phyloP scores from a whole-genome alignment of 2,888 invertebrate genomes.

The Thysanoteuthis rhombus region DNA sequence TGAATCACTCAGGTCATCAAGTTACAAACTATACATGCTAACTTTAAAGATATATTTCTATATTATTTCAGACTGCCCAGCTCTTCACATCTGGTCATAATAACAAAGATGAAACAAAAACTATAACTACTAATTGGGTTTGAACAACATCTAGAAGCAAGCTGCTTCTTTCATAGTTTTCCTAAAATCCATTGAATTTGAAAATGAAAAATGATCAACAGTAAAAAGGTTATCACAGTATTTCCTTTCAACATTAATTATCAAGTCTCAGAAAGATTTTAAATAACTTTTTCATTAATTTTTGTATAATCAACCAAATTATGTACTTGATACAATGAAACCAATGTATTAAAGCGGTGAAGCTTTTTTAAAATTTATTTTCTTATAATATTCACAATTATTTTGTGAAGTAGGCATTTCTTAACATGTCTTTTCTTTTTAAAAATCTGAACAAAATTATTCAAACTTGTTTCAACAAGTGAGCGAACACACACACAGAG shows the following conservation, averaged over 20 bases:
- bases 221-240: background rate
- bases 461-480: background rate
- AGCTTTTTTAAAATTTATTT: too few species aligned
- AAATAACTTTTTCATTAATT: background rate
- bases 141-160: background rate
- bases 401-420: too few species aligned
- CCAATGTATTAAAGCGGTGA: too few species aligned
- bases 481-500: background rate
- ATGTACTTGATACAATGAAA: background rate
- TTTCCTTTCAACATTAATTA: too few species aligned
- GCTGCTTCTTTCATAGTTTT: background rate
- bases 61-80: background rate
- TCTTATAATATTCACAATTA: too few species aligned
- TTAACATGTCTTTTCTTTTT: background rate
- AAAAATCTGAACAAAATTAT: background rate
- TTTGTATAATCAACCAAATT: background rate
- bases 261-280: background rate
- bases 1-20: background rate
- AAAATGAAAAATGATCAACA: background rate
- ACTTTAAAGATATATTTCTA: too few species aligned
- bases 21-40: background rate
- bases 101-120: background rate
- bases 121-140: too few species aligned
- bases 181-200: background rate
- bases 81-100: background rate